Evolutionary conservation across 1,140 invertebrate species (phyloP).

Genomic region (Plodia interpunctella): DNA sequence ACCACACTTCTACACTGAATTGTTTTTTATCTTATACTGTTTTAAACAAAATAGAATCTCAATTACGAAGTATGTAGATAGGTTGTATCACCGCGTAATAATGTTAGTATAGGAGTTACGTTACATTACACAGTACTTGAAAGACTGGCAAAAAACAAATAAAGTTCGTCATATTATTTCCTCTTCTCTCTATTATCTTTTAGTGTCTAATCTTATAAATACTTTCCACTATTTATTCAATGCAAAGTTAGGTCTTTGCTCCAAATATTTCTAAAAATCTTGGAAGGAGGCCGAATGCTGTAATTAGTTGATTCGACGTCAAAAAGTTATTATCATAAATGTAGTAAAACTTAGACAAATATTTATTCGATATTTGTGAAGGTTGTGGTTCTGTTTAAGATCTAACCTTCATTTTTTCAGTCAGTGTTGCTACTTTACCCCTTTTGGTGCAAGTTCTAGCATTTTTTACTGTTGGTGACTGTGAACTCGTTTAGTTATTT

Average conservation of each 20-base stretch:
- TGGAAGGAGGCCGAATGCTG: not conserved
- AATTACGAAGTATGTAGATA: slow-evolving; percentile 28
- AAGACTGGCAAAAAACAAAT: slow-evolving; percentile 55
- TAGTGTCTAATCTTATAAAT: not conserved
- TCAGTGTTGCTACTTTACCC: too few relatives aligned
- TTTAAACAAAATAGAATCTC: slow-evolving; percentile 34
- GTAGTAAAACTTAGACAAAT: too few relatives aligned
- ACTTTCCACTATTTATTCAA: not conserved
- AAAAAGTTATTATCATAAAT: not conserved
- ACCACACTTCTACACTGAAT: slow-evolving; percentile 22
- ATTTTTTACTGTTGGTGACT: too few relatives aligned
- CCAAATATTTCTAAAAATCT: not conserved
- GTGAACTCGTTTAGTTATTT: too few relatives aligned
- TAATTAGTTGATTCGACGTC: not conserved
- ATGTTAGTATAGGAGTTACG: slow-evolving; percentile 41
- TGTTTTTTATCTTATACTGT: slow-evolving; percentile 39
- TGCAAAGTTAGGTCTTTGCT: not conserved
- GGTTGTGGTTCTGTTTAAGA: too few relatives aligned
- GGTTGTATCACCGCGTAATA: slow-evolving; percentile 33
- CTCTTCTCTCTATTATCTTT: slow-evolving; percentile 26
- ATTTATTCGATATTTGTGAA: too few relatives aligned
- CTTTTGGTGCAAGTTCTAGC: too few relatives aligned
- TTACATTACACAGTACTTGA: slow-evolving; percentile 40
- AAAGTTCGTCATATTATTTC: slow-evolving; percentile 58
- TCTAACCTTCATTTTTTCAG: too few relatives aligned